Evolutionary conservation across 2,888 invertebrate species (phyloP).

Genomic region (Chouioia cunea): DNA sequence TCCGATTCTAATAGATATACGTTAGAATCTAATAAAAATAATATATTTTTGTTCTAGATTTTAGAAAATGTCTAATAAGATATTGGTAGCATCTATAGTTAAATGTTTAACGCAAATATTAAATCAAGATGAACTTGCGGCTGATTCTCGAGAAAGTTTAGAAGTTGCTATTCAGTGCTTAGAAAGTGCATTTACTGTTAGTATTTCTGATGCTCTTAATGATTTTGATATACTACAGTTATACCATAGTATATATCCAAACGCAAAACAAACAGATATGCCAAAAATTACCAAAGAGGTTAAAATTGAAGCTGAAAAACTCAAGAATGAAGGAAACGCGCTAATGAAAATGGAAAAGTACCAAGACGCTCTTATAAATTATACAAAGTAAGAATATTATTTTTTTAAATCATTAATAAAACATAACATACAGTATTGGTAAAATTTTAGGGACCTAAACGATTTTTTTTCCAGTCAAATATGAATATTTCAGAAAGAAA

Average conservation of each 20-base stretch:
- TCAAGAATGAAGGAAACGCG: slow-evolving; percentile 89
- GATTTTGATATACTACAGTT: slow-evolving; percentile 69
- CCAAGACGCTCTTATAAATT: slow-evolving; percentile 85
- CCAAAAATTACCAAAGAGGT: slow-evolving; percentile 70
- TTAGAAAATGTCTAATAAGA: slow-evolving; percentile 61
- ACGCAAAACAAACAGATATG: slow-evolving; percentile 43
- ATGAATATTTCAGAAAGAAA: too few relatives aligned
- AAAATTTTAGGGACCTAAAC: too few relatives aligned
- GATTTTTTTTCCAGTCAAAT: too few relatives aligned
- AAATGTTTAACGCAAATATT: slow-evolving; percentile 73
- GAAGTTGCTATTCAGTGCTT: slow-evolving; percentile 96
- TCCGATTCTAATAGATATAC: too few relatives aligned
- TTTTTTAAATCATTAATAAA: too few relatives aligned
- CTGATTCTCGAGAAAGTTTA: slow-evolving; percentile 78
- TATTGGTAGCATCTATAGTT: slow-evolving; percentile 72
- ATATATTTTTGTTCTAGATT: slow-evolving; percentile 2
- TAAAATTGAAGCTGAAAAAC: slow-evolving; percentile 81
- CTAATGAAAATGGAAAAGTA: slow-evolving; percentile 89
- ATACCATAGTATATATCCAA: slow-evolving; percentile 66
- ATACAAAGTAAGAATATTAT: slow-evolving; percentile 73
- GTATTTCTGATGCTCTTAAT: slow-evolving; percentile 67
- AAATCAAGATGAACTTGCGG: slow-evolving; percentile 68
- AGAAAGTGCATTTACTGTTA: slow-evolving; percentile 88
- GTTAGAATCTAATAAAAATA: too few relatives aligned
- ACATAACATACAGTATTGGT: too few relatives aligned